A percentile compares a stretch with the other conserved stretches of the same genome.
Evolutionary conservation across 2,888 invertebrate species (phyloP).

Genomic region (Galeruca laticollis): DNA sequence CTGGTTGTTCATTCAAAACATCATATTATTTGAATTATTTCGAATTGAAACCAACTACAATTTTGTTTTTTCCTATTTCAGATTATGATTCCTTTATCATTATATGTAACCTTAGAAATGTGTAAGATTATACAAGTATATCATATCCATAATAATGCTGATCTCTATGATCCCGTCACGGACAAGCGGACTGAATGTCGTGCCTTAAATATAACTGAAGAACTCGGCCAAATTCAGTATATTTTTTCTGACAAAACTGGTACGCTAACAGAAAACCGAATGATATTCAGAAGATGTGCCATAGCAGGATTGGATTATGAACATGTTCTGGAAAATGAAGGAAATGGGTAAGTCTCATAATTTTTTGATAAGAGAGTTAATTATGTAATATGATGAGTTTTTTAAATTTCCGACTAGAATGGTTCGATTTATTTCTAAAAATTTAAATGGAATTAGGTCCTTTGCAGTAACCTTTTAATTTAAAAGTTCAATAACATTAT

Average conservation of each 20-base stretch:
- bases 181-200: conserved; percentile 90
- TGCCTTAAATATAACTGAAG: conserved; percentile 96
- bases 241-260: conserved; percentile 98
- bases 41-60: no score
- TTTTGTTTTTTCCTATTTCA: conserved; percentile 59
- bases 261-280: conserved; percentile 96
- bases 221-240: conserved; percentile 94
- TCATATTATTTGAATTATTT: no score
- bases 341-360: conserved; percentile 15
- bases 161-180: conserved; percentile 86
- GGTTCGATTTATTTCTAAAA: no score
- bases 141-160: conserved; percentile 91
- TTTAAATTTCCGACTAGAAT: no score
- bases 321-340: conserved; percentile 80
- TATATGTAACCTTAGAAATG: conserved; percentile 97
- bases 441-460: no score
- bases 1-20: no score
- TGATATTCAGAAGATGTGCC: conserved; percentile 93
- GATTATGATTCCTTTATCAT: conserved; percentile 96
- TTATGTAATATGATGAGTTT: no score
- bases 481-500: no score
- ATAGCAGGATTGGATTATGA: conserved; percentile 92
- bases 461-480: no score
- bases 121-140: conserved; percentile 96
- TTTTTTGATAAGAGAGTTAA: not conserved